These are phyloP conservation scores for Acanthosoma haemorrhoidale DNA, from an alignment of 2,888 invertebrate species.

Conservation along the genomic window DNA sequence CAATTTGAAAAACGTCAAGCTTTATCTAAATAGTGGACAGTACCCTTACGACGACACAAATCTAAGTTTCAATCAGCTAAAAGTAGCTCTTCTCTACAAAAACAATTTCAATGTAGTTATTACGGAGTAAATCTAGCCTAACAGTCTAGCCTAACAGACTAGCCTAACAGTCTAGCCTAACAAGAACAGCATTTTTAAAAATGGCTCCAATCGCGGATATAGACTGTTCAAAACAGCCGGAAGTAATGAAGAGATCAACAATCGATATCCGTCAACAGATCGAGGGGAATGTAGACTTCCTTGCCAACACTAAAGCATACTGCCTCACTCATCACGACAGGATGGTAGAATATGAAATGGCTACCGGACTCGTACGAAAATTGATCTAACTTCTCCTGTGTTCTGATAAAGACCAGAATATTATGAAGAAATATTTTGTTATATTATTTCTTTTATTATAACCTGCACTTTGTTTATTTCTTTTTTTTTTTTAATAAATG, in stretches of 20 bases:
- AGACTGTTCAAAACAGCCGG: neutral
- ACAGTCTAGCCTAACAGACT: neutral
- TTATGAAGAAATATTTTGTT: no score
- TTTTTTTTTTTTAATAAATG: no score
- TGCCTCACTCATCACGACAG: no score
- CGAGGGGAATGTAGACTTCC: neutral
- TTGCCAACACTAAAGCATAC: no score
- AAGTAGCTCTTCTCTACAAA: neutral
- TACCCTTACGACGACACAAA: neutral
- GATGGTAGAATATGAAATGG: no score
- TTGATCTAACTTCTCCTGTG: no score
- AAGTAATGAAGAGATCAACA: neutral
- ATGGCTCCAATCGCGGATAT: neutral
- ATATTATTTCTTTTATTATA: no score
- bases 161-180: neutral
- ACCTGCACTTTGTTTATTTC: no score
- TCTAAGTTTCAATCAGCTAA: neutral
- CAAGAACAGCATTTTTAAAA: neutral
- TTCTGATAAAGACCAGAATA: no score
- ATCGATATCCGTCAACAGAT: neutral
- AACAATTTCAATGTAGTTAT: neutral
- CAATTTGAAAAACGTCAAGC: no score
- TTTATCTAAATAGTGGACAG: neutral
- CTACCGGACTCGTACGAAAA: no score
- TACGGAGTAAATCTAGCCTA: no score